These are phyloP conservation scores for Mercenaria mercenaria DNA, from an alignment of 1,140 invertebrate species.

Conservation along the genomic window DNA sequence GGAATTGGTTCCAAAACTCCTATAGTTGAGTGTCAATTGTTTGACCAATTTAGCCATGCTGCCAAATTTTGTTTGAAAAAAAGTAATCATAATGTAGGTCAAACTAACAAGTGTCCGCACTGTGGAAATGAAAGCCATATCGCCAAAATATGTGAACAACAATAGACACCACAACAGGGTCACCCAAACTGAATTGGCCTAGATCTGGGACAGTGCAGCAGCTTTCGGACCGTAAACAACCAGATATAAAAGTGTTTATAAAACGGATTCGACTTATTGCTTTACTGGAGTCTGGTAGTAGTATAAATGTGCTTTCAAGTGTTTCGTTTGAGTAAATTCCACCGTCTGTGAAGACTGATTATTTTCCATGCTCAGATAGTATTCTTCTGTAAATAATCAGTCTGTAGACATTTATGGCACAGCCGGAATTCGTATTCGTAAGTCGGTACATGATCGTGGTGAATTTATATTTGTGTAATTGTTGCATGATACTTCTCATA, in stretches of 20 bases:
- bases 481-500: slow-evolving; percentile 32
- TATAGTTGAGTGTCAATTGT: background rate
- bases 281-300: no score
- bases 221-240: background rate
- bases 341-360: background rate
- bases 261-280: background rate
- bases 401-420: slow-evolving; percentile 11
- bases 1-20: background rate
- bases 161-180: background rate
- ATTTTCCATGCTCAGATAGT: background rate
- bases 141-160: background rate
- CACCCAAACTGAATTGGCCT: background rate
- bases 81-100: background rate
- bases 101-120: background rate
- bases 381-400: slow-evolving; percentile 19
- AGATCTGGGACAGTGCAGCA: background rate
- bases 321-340: no score
- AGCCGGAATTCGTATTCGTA: slow-evolving; percentile 24
- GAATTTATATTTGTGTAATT: slow-evolving; percentile 33
- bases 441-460: background rate
- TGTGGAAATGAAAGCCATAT: background rate
- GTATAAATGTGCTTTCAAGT: no score
- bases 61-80: background rate
- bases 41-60: slow-evolving; percentile 26
- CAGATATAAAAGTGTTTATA: slow-evolving; percentile 25